Evolutionary conservation across 2,888 invertebrate genomes (phyloP), one percentile per base, ranked within the genome.

Genomic region (Tyria jacobaeae): DNA sequence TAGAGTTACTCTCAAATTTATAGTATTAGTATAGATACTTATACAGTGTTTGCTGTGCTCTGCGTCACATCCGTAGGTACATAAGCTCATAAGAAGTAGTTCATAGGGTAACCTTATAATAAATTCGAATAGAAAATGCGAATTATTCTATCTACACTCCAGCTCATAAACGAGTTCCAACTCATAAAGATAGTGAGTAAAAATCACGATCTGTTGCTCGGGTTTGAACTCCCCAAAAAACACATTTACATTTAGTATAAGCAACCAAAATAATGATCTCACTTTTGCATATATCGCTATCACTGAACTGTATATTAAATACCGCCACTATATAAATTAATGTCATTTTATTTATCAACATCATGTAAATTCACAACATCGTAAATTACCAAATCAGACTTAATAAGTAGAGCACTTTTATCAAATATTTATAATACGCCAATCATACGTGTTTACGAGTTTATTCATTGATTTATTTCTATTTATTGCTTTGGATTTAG

Each of bases 371-470:
- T 72, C 66, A 71, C 62, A 34, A 63, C 64, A 70, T 79, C 79
- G 70, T 82, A 84, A 84, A 84, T 84, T 75, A 80, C 61, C 67
- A 79, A 77, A 78, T 71, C 67, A 63, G 69, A 68, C 66, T 70
- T 35, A 44, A 63, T 64, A 81, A 81, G 64, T 81, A 60, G 80
- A 82, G 77, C 80, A 78, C 63, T 82, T 84, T 84, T 84, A 77
- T 83, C 81, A 81, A 82, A 81, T 81, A 80, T 82, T 84, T 80
- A 81, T 83, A 81, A 76, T 80, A 80, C 75, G 81, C 76, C 80
- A 81, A 82, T 83, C 81, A 83, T 82, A 78, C 74, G 76, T 74
- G 63, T 82, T 84, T 84, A 85, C 80, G 80, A 81, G 60, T 80
- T 80, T 76, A 79, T 81, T 79, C 75, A 79, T 78, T 83, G 81